Evolutionary conservation across 1,140 invertebrate genomes (phyloP).

Genomic region (Trichogramma pretiosum): DNA sequence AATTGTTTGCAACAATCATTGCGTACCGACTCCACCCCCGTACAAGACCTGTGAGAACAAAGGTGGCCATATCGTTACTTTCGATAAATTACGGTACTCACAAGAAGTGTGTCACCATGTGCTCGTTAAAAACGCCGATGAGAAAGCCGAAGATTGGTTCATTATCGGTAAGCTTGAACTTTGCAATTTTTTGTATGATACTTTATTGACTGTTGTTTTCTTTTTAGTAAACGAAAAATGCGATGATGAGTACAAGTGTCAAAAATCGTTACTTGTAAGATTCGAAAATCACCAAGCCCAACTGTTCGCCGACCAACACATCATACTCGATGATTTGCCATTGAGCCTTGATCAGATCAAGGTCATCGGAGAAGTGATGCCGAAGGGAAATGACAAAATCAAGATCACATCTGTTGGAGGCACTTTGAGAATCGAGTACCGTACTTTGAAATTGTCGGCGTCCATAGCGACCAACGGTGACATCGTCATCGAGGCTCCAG

Average conservation of each 20-base stretch:
- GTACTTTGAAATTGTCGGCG: constrained; percentile 65
- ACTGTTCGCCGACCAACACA: too few relatives aligned
- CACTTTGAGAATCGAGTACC: too few relatives aligned
- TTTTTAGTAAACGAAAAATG: too few relatives aligned
- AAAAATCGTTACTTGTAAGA: constrained; percentile 49
- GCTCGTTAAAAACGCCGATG: constrained; percentile 55
- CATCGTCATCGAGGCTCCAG: constrained; percentile 61
- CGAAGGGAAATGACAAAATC: too few relatives aligned
- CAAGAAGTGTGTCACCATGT: constrained; percentile 75
- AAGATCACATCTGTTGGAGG: too few relatives aligned
- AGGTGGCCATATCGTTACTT: constrained; percentile 70
- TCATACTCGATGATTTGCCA: too few relatives aligned
- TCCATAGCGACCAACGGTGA: constrained; percentile 60
- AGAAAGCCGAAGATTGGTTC: constrained; percentile 26
- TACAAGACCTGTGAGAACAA: constrained; percentile 59
- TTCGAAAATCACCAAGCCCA: constrained; percentile 51
- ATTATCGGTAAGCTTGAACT: constrained; percentile 23
- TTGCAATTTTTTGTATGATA: too few relatives aligned
- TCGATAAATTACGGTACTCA: constrained; percentile 66
- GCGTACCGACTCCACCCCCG: constrained; percentile 47
- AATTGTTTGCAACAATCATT: constrained; percentile 37
- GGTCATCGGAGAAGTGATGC: too few relatives aligned
- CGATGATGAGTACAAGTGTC: too few relatives aligned
- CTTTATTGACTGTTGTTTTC: too few relatives aligned
- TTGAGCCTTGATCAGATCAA: too few relatives aligned